These are phyloP conservation scores for Plemyria rubiginata DNA, from an alignment of 2,888 invertebrate species.

Conservation along the genomic window DNA sequence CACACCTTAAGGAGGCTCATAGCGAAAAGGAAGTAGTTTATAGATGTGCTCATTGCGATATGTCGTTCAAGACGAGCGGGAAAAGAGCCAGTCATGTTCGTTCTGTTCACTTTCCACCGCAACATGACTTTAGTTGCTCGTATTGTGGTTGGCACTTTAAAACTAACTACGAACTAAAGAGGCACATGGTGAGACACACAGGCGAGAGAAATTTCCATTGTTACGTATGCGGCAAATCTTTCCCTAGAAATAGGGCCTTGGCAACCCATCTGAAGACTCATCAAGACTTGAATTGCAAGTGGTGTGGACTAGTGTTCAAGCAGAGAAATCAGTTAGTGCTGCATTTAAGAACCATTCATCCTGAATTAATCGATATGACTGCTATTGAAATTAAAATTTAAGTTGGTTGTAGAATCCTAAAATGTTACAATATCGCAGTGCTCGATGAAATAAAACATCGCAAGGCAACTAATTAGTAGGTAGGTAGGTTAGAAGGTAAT, in stretches of 20 bases:
- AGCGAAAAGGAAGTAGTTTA: slow-evolving; percentile 69
- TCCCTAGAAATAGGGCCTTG: slow-evolving; percentile 63
- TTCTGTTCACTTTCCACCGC: slow-evolving; percentile 66
- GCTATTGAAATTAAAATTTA: slow-evolving; percentile 41
- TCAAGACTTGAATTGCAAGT: slow-evolving; percentile 62
- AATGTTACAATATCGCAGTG: too few species aligned
- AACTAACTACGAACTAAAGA: slow-evolving; percentile 70
- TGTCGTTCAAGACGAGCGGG: slow-evolving; percentile 72
- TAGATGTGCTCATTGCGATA: slow-evolving; percentile 66
- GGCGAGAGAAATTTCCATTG: slow-evolving; percentile 70
- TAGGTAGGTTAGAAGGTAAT: too few species aligned
- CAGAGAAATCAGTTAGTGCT: slow-evolving; percentile 53
- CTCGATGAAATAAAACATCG: too few species aligned
- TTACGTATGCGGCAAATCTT: slow-evolving; percentile 66
- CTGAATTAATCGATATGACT: slow-evolving; percentile 52
- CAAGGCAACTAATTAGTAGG: too few species aligned
- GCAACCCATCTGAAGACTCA: slow-evolving; percentile 68
- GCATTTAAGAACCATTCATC: slow-evolving; percentile 57
- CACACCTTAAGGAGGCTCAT: slow-evolving; percentile 71
- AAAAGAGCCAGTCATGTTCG: slow-evolving; percentile 68
- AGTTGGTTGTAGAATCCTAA: slow-evolving; percentile 13
- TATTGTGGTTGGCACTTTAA: slow-evolving; percentile 73
- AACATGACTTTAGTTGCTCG: slow-evolving; percentile 61
- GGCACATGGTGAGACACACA: slow-evolving; percentile 72
- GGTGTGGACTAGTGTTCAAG: slow-evolving; percentile 60